These are phyloP conservation scores for Propithecus deckenii DNA, from an alignment of 2,797 vertebrate species.

Conservation along the genomic window DNA sequence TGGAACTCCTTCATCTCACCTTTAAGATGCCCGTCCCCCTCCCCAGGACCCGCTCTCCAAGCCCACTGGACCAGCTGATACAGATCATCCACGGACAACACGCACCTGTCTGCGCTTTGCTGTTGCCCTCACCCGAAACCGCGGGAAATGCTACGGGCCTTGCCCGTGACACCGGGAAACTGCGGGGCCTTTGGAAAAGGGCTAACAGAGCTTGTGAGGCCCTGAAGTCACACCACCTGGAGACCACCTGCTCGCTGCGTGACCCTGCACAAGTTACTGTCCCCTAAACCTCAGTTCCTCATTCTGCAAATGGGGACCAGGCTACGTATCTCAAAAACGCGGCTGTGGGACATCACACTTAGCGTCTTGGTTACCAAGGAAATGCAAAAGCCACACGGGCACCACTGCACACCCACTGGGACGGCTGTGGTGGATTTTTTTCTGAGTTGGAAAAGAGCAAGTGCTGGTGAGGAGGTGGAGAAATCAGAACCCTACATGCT, in stretches of 20 bases:
- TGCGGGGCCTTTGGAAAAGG: too few relatives aligned
- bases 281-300: not conserved
- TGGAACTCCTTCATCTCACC: not conserved
- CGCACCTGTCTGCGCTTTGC: not conserved
- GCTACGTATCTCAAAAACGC: too few relatives aligned
- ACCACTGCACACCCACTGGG: accelerated
- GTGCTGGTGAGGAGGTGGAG: not conserved
- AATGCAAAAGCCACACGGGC: not conserved
- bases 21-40: not conserved
- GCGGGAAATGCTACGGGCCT: not conserved
- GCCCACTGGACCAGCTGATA: not conserved
- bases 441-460: accelerated
- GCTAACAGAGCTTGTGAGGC: not conserved
- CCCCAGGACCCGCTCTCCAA: not conserved
- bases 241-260: not conserved
- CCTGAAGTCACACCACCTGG: not conserved
- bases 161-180: too few relatives aligned
- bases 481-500: accelerated
- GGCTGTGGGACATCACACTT: not conserved
- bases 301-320: not conserved
- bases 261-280: not conserved
- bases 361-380: accelerated
- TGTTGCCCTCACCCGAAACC: not conserved
- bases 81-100: not conserved
- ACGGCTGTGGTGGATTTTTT: not conserved